Evolutionary conservation across 2,888 invertebrate species (phyloP).

Genomic region (Lepidocyrtinus sp.): DNA sequence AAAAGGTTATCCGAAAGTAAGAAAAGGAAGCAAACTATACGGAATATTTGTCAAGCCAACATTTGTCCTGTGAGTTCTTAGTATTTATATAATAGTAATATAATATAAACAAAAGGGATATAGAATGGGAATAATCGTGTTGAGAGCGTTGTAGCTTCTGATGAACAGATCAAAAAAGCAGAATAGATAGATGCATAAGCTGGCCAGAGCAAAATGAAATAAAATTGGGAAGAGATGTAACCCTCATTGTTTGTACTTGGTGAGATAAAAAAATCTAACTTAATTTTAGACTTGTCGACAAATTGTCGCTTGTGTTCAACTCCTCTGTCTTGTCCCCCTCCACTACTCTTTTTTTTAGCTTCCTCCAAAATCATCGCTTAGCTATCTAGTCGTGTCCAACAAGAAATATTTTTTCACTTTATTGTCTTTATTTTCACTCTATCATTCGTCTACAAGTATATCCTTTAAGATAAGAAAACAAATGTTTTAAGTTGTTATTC

Average conservation of each 20-base stretch:
- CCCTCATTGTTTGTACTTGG: slow-evolving; percentile 69
- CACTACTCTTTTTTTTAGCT: not conserved
- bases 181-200: too few species aligned
- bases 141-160: too few species aligned
- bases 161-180: not conserved
- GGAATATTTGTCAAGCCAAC: too few species aligned
- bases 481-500: not conserved
- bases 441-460: not conserved
- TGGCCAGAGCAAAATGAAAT: not conserved
- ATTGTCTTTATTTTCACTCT: slow-evolving; percentile 2
- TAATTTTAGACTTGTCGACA: slow-evolving; percentile 63
- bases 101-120: too few species aligned
- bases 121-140: too few species aligned
- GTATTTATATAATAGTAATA: too few species aligned
- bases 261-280: slow-evolving; percentile 63
- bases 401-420: slow-evolving; percentile 28
- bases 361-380: slow-evolving; percentile 25
- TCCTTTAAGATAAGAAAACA: not conserved
- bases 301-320: slow-evolving; percentile 38
- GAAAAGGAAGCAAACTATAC: too few species aligned
- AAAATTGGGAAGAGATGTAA: slow-evolving; percentile 57
- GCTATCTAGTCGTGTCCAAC: not conserved
- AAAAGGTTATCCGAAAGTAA: too few species aligned
- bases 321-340: slow-evolving; percentile 16
- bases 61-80: too few species aligned